These are phyloP conservation scores for Fistularia tabacaria DNA, from an alignment of 2,797 vertebrate species.

Conservation along the genomic window DNA sequence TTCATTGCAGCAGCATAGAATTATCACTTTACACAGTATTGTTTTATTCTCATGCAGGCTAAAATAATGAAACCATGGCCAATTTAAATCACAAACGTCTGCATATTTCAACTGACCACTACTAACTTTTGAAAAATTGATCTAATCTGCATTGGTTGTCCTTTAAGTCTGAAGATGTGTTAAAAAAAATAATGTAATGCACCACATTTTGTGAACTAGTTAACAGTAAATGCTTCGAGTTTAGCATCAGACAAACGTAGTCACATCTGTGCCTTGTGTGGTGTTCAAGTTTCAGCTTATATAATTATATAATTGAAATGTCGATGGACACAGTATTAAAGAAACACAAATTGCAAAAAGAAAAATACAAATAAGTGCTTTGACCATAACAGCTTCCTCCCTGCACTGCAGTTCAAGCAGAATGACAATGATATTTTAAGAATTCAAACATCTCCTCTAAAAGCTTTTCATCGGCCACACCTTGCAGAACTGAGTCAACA, in stretches of 20 bases:
- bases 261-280: constrained; percentile 4
- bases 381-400: constrained; percentile 10
- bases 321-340: too few species aligned
- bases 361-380: constrained; percentile 17
- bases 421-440: too few species aligned
- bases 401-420: constrained; percentile 19
- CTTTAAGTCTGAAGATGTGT: constrained; percentile 17
- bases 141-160: too few species aligned
- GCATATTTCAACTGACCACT: too few species aligned
- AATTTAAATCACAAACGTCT: too few species aligned
- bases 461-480: background rate
- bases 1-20: constrained; percentile 18
- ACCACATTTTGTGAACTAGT: constrained; percentile 2
- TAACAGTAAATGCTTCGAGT: background rate
- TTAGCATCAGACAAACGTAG: constrained; percentile 1
- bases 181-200: constrained; percentile 20
- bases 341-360: constrained; percentile 12
- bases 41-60: too few species aligned
- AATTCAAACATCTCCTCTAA: constrained; percentile 1
- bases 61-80: too few species aligned
- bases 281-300: too few species aligned
- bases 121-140: too few species aligned
- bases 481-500: too few species aligned
- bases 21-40: too few species aligned
- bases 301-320: too few species aligned